Evolutionary conservation across 2,797 vertebrate genomes (phyloP).

Genomic region (Coracias cyanogaster): DNA sequence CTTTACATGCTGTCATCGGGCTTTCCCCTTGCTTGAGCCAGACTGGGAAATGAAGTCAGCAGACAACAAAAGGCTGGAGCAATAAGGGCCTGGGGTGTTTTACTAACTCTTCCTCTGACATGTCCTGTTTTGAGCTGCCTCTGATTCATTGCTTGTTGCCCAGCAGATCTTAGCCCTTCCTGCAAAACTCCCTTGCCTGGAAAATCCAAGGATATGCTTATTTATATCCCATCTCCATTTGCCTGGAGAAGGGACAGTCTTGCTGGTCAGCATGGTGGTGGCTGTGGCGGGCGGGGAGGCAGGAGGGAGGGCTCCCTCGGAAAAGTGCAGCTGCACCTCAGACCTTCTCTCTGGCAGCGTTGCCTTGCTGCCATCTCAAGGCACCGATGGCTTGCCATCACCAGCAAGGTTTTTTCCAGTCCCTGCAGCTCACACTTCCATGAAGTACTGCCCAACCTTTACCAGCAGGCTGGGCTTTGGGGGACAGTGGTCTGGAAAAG

Average conservation of each 20-base stretch:
- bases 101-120: constrained; percentile 31
- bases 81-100: neutral
- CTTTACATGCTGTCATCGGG: neutral
- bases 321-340: neutral
- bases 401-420: rapidly evolving
- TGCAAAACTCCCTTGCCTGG: neutral
- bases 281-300: neutral
- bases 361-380: neutral
- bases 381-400: rapidly evolving
- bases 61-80: constrained; percentile 54
- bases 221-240: neutral
- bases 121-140: constrained; percentile 13
- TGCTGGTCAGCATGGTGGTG: neutral
- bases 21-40: constrained; percentile 17
- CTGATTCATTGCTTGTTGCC: constrained; percentile 20
- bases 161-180: neutral
- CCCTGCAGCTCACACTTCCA: rapidly evolving
- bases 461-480: neutral
- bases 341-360: neutral
- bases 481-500: neutral
- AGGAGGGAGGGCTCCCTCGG: neutral
- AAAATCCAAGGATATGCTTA: neutral
- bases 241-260: neutral
- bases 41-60: constrained; percentile 56
- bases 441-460: neutral